Base-by-base conservation (phyloP, 2,888 invertebrate genomes). In the Cheiracanthium punctorium region DNA sequence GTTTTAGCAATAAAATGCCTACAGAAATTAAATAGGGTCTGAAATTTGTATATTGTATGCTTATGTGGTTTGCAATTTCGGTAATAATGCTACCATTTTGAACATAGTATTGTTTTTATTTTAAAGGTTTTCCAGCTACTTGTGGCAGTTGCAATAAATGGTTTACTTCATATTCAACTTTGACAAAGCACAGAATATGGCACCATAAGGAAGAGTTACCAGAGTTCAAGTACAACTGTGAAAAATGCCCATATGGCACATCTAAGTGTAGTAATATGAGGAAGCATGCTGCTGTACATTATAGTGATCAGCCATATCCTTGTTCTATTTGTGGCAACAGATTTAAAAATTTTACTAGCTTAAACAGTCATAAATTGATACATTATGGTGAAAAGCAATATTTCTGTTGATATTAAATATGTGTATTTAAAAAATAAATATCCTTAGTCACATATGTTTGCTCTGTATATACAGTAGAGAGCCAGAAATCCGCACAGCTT, bases 291-390 rank as follows among this genome's bases (percentile, higher is more conserved):
- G 70, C 48, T 52, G 84, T 85, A 5, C 84, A 85, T 79, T 52
- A 52, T 29, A 32, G 32, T 5, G 58, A 73, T 32, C 67, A 52
- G 20, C 58, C 74, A 2, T 85, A 43, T 58, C 14, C 14, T 10
- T 85, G 84, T 73, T 28, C 69, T 64, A 30, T 17, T 10, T 85
- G 84, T 74, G 79, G 79, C 10, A 85, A 85, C 58, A 85, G 84
- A 70, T 85, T 85, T 80, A 79, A 41, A 32, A 67, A 67, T 69
- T 32, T 58, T 41, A 73, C 14, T 52, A 79, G 73, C 32, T 77
- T 85, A 30, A 79, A 30, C n/a, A 69, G 69, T 28, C 84, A 85
- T 74, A 14, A 41, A 10, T 30, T 85, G 7, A 79, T 85, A 1
- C 84, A 85, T 74, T 41, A 73, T 37, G 84, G 84, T 10, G 84